phyloP scores from a whole-genome alignment of 1,140 invertebrate species.

The Linepithema humile region DNA sequence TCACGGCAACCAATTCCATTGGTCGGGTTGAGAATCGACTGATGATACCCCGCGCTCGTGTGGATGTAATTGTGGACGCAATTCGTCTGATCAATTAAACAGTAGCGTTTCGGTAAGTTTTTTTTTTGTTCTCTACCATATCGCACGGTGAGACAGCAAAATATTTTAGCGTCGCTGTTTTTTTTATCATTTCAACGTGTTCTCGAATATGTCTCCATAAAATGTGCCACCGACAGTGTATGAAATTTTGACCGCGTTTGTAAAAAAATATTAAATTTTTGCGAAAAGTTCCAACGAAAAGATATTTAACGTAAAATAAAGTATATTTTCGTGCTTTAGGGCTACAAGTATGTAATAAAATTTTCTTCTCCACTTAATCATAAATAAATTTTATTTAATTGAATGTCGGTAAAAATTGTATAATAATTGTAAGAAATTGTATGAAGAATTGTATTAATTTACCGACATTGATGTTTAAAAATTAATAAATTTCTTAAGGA shows the following conservation, averaged over 20 bases:
- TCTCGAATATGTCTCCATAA: constrained; percentile 19
- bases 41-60: constrained; percentile 23
- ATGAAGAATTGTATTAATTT: too few species aligned
- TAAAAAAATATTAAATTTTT: constrained; percentile 1
- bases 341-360: background rate
- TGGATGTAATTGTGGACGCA: background rate
- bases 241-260: constrained; percentile 26
- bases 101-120: background rate
- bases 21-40: constrained; percentile 22
- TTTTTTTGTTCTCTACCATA: background rate
- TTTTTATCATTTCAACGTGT: background rate
- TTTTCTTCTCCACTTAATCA: background rate
- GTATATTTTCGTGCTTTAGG: background rate
- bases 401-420: background rate
- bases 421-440: too few species aligned
- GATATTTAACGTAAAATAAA: background rate
- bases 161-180: constrained; percentile 28
- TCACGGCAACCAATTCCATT: constrained; percentile 7
- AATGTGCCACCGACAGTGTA: background rate
- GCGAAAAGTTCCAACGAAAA: background rate
- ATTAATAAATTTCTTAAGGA: background rate
- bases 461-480: too few species aligned
- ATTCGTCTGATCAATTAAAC: constrained; percentile 48
- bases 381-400: background rate
- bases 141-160: background rate